Conservation (phyloP, 2,113 vertebrate genomes). For the Anarrhichthys ocellatus region DNA sequence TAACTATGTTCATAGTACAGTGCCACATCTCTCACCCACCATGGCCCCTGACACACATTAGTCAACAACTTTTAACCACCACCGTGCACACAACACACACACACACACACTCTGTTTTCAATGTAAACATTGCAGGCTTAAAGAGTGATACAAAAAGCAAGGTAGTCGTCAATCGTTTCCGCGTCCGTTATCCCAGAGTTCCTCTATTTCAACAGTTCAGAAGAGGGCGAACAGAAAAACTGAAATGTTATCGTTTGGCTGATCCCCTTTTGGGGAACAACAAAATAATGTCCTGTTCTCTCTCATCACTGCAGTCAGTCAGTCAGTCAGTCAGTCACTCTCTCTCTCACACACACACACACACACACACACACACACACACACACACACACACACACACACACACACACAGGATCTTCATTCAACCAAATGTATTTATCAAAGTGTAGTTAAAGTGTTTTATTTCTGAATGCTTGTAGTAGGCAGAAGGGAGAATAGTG, state of each 20-base stretch:
- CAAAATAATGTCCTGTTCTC: conserved; percentile 43
- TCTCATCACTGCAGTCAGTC: conserved; percentile 23
- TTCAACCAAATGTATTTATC: conserved; percentile 64
- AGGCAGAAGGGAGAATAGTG: conserved; percentile 73
- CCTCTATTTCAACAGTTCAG: conserved; percentile 45
- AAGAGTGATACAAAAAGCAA: conserved; percentile 83
- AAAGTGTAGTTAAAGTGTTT: conserved; percentile 77
- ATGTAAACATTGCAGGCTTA: conserved; percentile 86
- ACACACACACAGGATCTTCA: conserved; percentile 44
- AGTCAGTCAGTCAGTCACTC: too few species aligned
- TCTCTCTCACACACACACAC: conserved; percentile 30
- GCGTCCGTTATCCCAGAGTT: conserved; percentile 26
- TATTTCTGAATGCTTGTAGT: conserved; percentile 68
- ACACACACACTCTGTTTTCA: conserved; percentile 38
- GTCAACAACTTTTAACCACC: conserved; percentile 72
- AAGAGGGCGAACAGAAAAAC: conserved; percentile 55
- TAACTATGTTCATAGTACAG: conserved; percentile 81
- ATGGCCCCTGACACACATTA: conserved; percentile 64
- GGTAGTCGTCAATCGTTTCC: conserved; percentile 62
- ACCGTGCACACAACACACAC: conserved; percentile 51
- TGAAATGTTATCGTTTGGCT: conserved; percentile 55
- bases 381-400: conserved; percentile 33
- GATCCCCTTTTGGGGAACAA: conserved; percentile 45
- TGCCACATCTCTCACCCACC: conserved; percentile 68
- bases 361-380: conserved; percentile 29